These are phyloP conservation scores for Porites divaricata DNA, from an alignment of 92 coral and sea anemone genomes.

Conservation along the genomic window DNA sequence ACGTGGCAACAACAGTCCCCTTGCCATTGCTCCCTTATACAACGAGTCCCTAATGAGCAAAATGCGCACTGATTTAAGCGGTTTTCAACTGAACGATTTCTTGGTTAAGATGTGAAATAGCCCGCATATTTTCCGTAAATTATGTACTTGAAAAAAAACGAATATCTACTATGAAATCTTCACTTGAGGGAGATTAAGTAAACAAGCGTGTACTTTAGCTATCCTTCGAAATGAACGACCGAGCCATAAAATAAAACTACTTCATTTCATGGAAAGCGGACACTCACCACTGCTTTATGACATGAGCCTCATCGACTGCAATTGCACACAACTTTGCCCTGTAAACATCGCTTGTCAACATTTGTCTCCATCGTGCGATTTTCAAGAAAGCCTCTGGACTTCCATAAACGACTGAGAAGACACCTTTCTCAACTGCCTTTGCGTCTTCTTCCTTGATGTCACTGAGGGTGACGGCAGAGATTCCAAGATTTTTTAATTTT, in stretches of 20 bases:
- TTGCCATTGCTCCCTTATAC: not conserved
- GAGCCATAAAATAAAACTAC: not conserved
- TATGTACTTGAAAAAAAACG: slow-evolving; percentile 4
- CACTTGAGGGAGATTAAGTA: slow-evolving; percentile 28
- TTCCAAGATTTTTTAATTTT: no score
- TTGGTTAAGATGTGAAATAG: slow-evolving; percentile 25
- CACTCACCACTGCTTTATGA: no score
- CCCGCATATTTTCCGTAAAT: slow-evolving; percentile 26
- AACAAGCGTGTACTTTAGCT: slow-evolving; percentile 27
- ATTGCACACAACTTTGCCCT: no score
- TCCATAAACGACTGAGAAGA: no score
- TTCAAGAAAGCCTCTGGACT: no score
- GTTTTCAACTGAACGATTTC: slow-evolving; percentile 26
- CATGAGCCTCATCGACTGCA: no score
- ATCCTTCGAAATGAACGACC: slow-evolving; percentile 6
- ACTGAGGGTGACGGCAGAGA: no score
- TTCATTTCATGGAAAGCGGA: not conserved
- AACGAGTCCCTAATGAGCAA: slow-evolving; percentile 13
- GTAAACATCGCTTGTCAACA: no score
- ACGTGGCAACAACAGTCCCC: no score
- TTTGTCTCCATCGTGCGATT: no score
- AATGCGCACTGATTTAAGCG: slow-evolving; percentile 16
- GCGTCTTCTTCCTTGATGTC: no score
- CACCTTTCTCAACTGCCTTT: no score
- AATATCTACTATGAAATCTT: slow-evolving; percentile 25